Base-by-base conservation (phyloP, 2,888 invertebrate species). In the Amblyjoppa proteus region DNA sequence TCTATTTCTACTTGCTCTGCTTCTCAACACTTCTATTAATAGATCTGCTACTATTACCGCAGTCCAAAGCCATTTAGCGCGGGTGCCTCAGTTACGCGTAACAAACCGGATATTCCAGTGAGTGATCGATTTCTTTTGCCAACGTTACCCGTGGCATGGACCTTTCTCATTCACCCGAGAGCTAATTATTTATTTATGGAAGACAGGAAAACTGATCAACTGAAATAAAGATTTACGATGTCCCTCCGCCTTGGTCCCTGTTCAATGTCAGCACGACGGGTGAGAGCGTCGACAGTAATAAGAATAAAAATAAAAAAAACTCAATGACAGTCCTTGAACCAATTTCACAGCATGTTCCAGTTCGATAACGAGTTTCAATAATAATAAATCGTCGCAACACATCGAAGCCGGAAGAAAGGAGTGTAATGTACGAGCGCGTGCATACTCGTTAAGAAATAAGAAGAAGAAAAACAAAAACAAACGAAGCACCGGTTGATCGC, bases 371-470 rank as follows among this genome's bases (percentile, higher is more conserved):
- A 69, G 64, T 64, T 76, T 25, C 7, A 13, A 25, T 53, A 41
- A 80, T 79, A 56, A 75, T 85, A 77, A 85, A 83, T 80, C 68
- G 58, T 58, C 61, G 20, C 58, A 20, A 25, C 34, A 68, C 31
- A 69, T 77, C 83, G 77, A 77, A 75, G 69, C 51, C 80, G 81
- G 80, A 85, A 83, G 83, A 80, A 82, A 79, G 73, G 31, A 16
- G n/a, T 11, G 16, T 28, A 25, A n/a, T 28, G n/a, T 69, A 69
- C 25, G 51, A 66, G 79, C 5, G n/a, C 28, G 9, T n/a, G n/a
- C n/a, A 34, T 13, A 34, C 61, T 31, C 61, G 61, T 5, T 34
- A 4, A 45, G 28, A 31, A 64, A 20, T 45, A 45, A 68, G 41
- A 28, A 68, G 41, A 28, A 6, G 64, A 28, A 66, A 25, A 6